These are phyloP conservation scores for Paradisaea rubra DNA, from an alignment of 2,113 vertebrate genomes.

Conservation along the genomic window DNA sequence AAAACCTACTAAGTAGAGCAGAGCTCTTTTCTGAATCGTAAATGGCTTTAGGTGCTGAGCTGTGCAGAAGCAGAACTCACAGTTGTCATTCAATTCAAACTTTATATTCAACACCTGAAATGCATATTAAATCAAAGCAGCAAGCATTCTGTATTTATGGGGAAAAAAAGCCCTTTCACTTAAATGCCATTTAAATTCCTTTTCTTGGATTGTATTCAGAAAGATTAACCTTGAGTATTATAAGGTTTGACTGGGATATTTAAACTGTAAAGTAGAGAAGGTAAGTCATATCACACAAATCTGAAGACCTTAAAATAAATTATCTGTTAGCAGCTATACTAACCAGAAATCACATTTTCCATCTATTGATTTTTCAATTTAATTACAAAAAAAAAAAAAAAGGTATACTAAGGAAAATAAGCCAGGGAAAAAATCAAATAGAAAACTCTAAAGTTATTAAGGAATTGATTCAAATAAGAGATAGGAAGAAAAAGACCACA, in stretches of 20 bases:
- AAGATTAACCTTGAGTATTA: conserved; percentile 2
- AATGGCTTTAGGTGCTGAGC: neutral
- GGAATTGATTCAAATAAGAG: neutral
- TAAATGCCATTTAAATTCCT: neutral
- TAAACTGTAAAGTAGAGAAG: neutral
- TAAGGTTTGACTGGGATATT: neutral
- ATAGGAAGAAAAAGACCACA: neutral
- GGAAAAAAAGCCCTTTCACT: neutral
- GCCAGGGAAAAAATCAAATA: neutral
- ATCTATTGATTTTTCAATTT: neutral
- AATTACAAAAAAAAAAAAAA: neutral
- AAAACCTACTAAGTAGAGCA: neutral
- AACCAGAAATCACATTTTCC: neutral
- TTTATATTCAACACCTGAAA: neutral
- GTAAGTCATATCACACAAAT: neutral
- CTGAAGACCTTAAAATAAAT: neutral
- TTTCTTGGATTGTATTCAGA: neutral
- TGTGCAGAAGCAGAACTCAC: neutral
- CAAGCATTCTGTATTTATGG: neutral
- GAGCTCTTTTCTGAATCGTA: neutral
- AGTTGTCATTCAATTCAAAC: neutral
- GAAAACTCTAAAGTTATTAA: neutral
- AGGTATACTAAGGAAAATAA: neutral
- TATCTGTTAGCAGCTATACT: neutral
- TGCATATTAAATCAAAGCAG: neutral